These are phyloP conservation scores for Fulica atra DNA, from an alignment of 2,113 vertebrate genomes.

Conservation along the genomic window DNA sequence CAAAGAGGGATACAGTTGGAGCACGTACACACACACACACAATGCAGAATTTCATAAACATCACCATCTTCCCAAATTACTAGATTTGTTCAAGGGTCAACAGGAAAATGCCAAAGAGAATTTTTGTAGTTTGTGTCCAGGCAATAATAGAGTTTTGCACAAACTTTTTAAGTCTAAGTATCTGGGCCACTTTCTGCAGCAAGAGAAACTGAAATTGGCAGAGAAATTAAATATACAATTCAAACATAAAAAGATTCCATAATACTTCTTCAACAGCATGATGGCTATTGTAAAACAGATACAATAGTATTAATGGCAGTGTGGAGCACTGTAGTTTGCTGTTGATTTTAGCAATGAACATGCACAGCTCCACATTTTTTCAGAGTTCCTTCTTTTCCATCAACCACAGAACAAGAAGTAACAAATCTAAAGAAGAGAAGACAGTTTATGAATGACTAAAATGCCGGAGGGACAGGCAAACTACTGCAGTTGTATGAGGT, in stretches of 20 bases:
- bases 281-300: background rate
- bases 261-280: background rate
- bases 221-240: background rate
- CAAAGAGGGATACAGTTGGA: background rate
- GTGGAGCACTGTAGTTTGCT: background rate
- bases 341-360: background rate
- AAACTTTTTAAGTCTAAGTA: background rate
- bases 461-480: background rate
- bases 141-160: background rate
- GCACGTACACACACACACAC: background rate
- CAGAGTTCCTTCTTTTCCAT: background rate
- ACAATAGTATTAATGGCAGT: background rate
- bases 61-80: conserved; percentile 5
- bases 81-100: conserved; percentile 6
- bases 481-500: background rate
- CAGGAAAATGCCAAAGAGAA: background rate
- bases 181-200: background rate
- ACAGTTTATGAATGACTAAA: background rate
- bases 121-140: background rate
- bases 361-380: background rate
- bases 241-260: background rate
- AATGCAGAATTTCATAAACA: background rate
- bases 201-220: background rate
- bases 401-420: background rate
- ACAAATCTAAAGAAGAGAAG: background rate